Conservation (phyloP, 2,888 invertebrate species). For the Camptogramma bilineatum region DNA sequence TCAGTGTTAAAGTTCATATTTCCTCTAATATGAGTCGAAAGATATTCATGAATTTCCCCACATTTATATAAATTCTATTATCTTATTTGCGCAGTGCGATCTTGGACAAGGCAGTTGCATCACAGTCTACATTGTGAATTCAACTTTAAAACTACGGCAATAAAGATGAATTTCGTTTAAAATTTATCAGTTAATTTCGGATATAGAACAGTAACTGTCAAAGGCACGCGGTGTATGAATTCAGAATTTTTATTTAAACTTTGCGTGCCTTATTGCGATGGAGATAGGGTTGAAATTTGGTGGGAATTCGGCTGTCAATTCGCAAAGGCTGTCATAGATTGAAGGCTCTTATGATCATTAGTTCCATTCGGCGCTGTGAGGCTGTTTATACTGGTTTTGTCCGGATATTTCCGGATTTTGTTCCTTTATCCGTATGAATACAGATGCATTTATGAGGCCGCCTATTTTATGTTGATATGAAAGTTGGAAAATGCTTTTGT, state of each 20-base stretch:
- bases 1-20: conserved; percentile 1
- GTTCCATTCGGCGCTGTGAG: conserved; percentile 58
- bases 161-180: conserved; percentile 29
- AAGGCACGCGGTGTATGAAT: conserved; percentile 51
- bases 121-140: conserved; percentile 38
- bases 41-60: conserved; percentile 32
- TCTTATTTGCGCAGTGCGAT: conserved; percentile 57
- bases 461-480: conserved; percentile 23
- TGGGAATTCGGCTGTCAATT: conserved; percentile 8
- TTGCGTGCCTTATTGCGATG: conserved; percentile 30
- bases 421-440: conserved; percentile 35
- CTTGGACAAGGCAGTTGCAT: conserved; percentile 34
- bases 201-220: conserved; percentile 58
- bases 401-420: conserved; percentile 59
- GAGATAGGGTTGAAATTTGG: conserved; percentile 27
- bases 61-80: conserved; percentile 51
- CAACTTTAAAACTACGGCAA: conserved; percentile 8
- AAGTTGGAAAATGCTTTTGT: conserved; percentile 10
- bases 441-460: conserved; percentile 22
- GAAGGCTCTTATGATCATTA: conserved; percentile 60
- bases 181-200: conserved; percentile 35
- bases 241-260: conserved; percentile 39
- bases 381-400: conserved; percentile 59
- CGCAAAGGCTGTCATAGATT: conserved; percentile 41
- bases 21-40: conserved; percentile 16